phyloP scores from a whole-genome alignment of 1,140 invertebrate genomes.

The Temnothorax nylanderi region DNA sequence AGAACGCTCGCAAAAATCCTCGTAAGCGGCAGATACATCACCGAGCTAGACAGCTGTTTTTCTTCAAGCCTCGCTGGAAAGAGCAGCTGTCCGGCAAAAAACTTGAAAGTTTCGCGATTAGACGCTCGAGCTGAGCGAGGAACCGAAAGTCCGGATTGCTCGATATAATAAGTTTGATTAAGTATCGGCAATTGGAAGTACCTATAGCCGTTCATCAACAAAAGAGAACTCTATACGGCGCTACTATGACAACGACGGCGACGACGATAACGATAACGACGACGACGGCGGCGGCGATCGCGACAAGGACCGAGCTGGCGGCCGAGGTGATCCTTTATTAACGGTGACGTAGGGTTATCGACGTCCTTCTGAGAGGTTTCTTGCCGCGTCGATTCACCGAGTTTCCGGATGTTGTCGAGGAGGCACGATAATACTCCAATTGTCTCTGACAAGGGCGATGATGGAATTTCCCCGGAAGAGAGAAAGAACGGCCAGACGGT shows the following conservation, averaged over 20 bases:
- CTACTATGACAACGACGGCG: slow-evolving; percentile 41
- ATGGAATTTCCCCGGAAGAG: slow-evolving; percentile 56
- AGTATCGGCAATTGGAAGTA: slow-evolving; percentile 63
- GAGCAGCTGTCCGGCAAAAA: slow-evolving; percentile 49
- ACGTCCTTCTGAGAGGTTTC: slow-evolving; percentile 67
- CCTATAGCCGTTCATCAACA: slow-evolving; percentile 55
- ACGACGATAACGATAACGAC: slow-evolving; percentile 10
- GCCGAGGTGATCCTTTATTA: slow-evolving; percentile 61
- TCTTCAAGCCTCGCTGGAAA: slow-evolving; percentile 37
- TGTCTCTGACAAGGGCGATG: slow-evolving; percentile 45
- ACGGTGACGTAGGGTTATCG: slow-evolving; percentile 58
- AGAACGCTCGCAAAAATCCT: slow-evolving; percentile 57
- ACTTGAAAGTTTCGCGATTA: slow-evolving; percentile 65
- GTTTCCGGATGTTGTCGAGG: slow-evolving; percentile 45
- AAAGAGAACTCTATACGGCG: slow-evolving; percentile 39
- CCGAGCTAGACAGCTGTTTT: slow-evolving; percentile 54
- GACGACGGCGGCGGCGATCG: slow-evolving; percentile 33
- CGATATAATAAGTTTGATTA: slow-evolving; percentile 74
- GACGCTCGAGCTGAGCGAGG: slow-evolving; percentile 38
- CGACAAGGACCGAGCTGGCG: slow-evolving; percentile 33
- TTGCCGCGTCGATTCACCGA: slow-evolving; percentile 63
- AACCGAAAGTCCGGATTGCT: slow-evolving; percentile 42
- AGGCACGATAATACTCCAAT: slow-evolving; percentile 52
- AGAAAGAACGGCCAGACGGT: slow-evolving; percentile 52
- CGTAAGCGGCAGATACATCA: slow-evolving; percentile 61